Evolutionary conservation across 2,888 invertebrate genomes (phyloP), one percentile per base, ranked within the genome.

Genomic region (Plagodis pulveraria): DNA sequence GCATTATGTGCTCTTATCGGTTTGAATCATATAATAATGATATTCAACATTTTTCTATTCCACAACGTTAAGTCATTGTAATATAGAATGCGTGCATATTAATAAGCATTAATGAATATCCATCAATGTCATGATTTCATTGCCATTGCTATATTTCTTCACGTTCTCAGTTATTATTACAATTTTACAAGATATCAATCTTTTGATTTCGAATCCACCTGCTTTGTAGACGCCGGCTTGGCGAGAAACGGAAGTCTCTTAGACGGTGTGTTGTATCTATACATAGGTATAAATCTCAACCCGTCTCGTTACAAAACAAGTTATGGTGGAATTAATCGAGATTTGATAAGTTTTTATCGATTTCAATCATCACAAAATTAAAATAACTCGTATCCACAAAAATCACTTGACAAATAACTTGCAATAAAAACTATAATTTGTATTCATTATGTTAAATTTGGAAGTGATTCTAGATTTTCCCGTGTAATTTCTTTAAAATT

Each of bases 41-140:
- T 22, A 22, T 22, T 22, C 22, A 22, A 22, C 22, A 22, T 2
- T 34, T 41, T 40, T 32, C 11, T 12, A 12, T 45, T 36, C 38
- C 38, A 22, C 22, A 48, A 38, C 38, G 38, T 35, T 12, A 50
- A 50, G 9, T 34, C n/a, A 50, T 50, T 44, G 35, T 12, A 49
- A 50, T 56, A 49, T 45, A 41, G 36, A 49, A 45, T 43, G 36
- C 22, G 11, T 54, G 36, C 44, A 50, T 53, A 49, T 58, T 50
- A 72, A 70, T 76, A 70, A 68, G 70, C 69, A 70, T 71, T 22
- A 22, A 22, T 22, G 22, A 46, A 45, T 51, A 59, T 59, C 58
- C 56, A 63, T 55, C 63, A 63, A 66, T 57, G 63, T 63, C 61
- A 59, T 46, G 66, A 64, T 58, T 69, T 63, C 63, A 63, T 66